phyloP scores from a whole-genome alignment of 2,113 vertebrate genomes.

The Amblyopsis rosae region DNA sequence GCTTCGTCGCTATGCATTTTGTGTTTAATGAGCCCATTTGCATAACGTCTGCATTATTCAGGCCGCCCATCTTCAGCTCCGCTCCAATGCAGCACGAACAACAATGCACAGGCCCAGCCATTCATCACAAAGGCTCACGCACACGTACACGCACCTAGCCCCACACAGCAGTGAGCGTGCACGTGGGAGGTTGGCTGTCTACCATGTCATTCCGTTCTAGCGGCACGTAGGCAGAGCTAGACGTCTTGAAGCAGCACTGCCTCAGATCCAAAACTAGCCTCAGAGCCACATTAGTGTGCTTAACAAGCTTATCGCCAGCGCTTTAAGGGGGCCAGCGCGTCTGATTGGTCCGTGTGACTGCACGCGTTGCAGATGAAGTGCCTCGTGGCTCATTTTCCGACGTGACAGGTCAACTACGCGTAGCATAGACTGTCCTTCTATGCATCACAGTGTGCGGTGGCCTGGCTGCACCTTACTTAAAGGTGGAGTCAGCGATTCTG shows the following conservation, averaged over 20 bases:
- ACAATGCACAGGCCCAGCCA: constrained; percentile 50
- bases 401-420: constrained; percentile 18
- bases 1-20: constrained; percentile 76
- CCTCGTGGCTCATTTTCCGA: constrained; percentile 35
- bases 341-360: constrained; percentile 21
- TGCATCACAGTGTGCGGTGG: not conserved
- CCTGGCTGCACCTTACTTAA: not conserved
- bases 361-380: constrained; percentile 28
- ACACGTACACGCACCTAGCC: constrained; percentile 55
- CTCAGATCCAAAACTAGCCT: no score
- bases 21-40: constrained; percentile 87
- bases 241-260: no score
- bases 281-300: no score
- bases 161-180: not conserved
- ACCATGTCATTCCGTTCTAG: not conserved
- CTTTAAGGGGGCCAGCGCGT: not conserved
- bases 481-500: no score
- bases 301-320: no score
- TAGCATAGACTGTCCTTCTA: constrained; percentile 19
- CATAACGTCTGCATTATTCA: constrained; percentile 89
- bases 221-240: no score
- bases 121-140: constrained; percentile 72
- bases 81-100: constrained; percentile 77
- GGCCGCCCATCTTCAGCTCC: constrained; percentile 84
- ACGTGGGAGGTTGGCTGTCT: not conserved